Evolutionary conservation across 2,888 invertebrate species (phyloP).

Genomic region (Operophtera brumata): DNA sequence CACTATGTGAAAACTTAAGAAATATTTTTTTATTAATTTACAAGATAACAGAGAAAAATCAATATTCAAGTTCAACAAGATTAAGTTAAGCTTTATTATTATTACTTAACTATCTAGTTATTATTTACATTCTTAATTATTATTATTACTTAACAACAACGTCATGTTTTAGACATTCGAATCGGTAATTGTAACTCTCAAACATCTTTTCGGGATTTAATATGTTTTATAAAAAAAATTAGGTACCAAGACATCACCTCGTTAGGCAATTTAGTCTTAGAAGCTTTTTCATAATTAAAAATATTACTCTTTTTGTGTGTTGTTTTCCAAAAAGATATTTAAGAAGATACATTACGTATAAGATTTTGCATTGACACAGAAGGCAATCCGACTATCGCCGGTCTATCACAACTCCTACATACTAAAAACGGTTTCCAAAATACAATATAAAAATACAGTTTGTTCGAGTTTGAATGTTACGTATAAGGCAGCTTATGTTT

Average conservation of each 20-base stretch:
- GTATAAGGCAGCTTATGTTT: slow-evolving; percentile 50
- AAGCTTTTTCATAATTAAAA: background rate
- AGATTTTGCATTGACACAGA: slow-evolving; percentile 53
- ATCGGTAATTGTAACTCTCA: slow-evolving; percentile 22
- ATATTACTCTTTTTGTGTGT: background rate
- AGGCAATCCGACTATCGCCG: slow-evolving; percentile 54
- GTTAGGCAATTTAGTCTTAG: too few species aligned
- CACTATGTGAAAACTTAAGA: slow-evolving; percentile 78
- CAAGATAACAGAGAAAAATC: slow-evolving; percentile 74
- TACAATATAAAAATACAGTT: slow-evolving; percentile 51
- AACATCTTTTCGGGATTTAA: slow-evolving; percentile 6
- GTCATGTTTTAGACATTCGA: slow-evolving; percentile 63
- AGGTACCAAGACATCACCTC: background rate
- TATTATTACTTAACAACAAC: slow-evolving; percentile 50
- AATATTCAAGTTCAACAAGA: slow-evolving; percentile 77
- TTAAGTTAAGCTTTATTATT: slow-evolving; percentile 73
- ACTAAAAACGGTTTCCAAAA: slow-evolving; percentile 48
- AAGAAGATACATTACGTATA: slow-evolving; percentile 28
- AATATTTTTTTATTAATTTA: slow-evolving; percentile 71
- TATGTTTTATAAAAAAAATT: background rate
- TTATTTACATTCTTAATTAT: slow-evolving; percentile 67
- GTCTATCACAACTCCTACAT: slow-evolving; percentile 63
- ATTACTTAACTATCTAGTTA: slow-evolving; percentile 62
- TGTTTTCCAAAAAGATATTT: slow-evolving; percentile 22
- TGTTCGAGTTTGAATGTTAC: slow-evolving; percentile 52